Evolutionary conservation across 2,113 vertebrate genomes (phyloP), one percentile per base, ranked within the genome.

Genomic region (Gobiocypris rarus): DNA sequence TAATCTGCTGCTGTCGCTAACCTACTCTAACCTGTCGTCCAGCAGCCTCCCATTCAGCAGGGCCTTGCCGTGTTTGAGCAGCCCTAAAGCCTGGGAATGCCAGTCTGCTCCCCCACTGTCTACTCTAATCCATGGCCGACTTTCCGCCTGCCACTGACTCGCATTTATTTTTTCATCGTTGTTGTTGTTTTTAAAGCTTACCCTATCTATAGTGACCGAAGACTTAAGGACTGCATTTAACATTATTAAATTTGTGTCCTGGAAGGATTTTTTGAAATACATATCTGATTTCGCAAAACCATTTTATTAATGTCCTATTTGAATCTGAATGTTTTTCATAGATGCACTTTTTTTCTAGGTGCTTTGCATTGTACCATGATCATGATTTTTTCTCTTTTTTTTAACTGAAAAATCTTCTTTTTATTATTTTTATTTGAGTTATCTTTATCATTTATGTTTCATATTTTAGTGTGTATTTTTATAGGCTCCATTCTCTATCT

Each of bases 1-100:
- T 93, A 93, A 92, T 92, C 89, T 90, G 81, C 71, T 87, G 79
- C 63, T 86, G 74, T 87, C 74, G 58, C 83, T 88, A 82, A 17
- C 86, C 43, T 48, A 56, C 73, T 69, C 28, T 75, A 71, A 75
- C 84, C 86, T 71, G 43, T 38, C n/a, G 22, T 38, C 13, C 7
- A 43, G 48, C 9, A 61, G 56, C 41, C 28, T 43, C 43, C 8
- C 9, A 50, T 73, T 83, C 77, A 81, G 61, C 76, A 52, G 50
- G 50, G 67, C 83, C 86, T 88, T 83, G 48, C 85, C 24, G 75
- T 84, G 81, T 84, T 84, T 82, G 75, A 85, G 59, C 74, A 76
- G 81, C 26, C 67, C 75, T 85, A 79, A 85, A 89, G 17, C 75
- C 75, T 65, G 61, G 82, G 52, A 78, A 71, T 54, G 77, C 73